Conservation (phyloP, 2,113 vertebrate genomes). For the Pseudorectes ferrugineus region DNA sequence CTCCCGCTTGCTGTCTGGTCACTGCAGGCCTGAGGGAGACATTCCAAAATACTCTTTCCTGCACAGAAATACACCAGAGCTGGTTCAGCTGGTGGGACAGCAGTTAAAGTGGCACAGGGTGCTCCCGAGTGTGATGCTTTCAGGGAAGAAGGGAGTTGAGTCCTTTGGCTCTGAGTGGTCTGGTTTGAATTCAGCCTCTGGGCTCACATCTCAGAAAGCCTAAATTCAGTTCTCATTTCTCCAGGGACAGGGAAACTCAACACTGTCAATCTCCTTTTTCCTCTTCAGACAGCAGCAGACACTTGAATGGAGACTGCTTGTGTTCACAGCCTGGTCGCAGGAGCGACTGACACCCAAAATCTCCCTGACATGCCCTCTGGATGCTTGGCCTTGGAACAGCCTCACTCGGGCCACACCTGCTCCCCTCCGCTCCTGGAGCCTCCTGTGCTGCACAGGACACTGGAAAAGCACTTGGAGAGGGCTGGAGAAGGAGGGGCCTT, state of each 20-base stretch:
- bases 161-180: neutral
- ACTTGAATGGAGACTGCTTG: neutral
- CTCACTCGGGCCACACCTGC: neutral
- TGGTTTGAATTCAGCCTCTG: neutral
- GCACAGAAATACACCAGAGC: neutral
- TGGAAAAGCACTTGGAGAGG: neutral
- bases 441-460: rapidly evolving
- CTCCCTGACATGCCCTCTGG: neutral
- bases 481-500: neutral
- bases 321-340: neutral
- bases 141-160: neutral
- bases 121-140: rapidly evolving
- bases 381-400: neutral
- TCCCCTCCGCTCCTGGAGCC: rapidly evolving
- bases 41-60: neutral
- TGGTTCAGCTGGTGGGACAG: neutral
- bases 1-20: neutral
- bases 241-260: neutral
- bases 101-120: neutral
- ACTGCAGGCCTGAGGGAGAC: neutral
- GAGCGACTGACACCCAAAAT: rapidly evolving
- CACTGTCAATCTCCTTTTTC: neutral
- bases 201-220: neutral
- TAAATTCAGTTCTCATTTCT: neutral
- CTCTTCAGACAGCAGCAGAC: neutral